Conservation (phyloP, 2,888 invertebrate species). For the Prosapia bicincta region DNA sequence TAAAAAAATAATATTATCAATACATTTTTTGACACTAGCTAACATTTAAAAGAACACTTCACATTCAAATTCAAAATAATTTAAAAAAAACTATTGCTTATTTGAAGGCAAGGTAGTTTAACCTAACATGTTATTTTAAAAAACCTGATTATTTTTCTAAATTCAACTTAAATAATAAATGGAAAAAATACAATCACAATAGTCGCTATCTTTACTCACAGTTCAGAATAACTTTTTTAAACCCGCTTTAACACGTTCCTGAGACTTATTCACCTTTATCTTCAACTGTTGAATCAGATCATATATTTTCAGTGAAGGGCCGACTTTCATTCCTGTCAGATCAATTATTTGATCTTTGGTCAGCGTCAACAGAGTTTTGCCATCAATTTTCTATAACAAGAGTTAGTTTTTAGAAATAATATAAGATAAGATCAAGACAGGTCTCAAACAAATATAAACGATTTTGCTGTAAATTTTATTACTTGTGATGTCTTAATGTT, state of each 20-base stretch:
- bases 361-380: constrained; percentile 72
- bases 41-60: background rate
- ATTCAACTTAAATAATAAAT: background rate
- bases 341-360: constrained; percentile 89
- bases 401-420: too few species aligned
- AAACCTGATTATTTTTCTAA: background rate
- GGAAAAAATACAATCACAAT: background rate
- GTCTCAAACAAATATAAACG: too few species aligned
- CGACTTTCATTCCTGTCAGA: constrained; percentile 89
- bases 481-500: too few species aligned
- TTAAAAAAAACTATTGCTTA: background rate
- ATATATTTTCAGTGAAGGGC: constrained; percentile 89
- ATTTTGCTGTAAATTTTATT: too few species aligned
- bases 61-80: background rate
- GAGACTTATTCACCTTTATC: constrained; percentile 74
- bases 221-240: constrained; percentile 50
- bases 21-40: background rate
- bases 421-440: too few species aligned
- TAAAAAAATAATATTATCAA: background rate
- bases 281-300: constrained; percentile 90
- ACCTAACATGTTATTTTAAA: background rate
- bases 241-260: constrained; percentile 62
- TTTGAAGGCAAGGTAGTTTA: background rate
- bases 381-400: constrained; percentile 67
- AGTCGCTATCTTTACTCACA: background rate